These are phyloP conservation scores for Siniperca knerii DNA, from an alignment of 2,113 vertebrate species.

Conservation along the genomic window DNA sequence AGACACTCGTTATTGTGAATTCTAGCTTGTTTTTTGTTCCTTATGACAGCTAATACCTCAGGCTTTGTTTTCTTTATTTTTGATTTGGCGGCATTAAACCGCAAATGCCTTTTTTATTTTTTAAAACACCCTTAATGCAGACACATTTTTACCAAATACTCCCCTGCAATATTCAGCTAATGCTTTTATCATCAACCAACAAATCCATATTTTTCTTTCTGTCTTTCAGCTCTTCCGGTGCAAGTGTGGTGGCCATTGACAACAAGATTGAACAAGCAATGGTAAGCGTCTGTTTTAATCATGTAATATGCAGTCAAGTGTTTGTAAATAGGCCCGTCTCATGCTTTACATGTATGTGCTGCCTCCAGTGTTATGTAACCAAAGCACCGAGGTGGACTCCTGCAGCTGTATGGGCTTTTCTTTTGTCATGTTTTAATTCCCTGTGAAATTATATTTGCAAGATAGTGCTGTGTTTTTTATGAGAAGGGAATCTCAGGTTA, in stretches of 20 bases:
- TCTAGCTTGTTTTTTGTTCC: not conserved
- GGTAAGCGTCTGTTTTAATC: conserved; percentile 82
- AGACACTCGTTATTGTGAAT: too few relatives aligned
- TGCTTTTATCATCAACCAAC: not conserved
- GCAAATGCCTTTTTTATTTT: not conserved
- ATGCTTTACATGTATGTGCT: conserved; percentile 12
- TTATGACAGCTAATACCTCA: not conserved
- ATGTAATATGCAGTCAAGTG: not conserved
- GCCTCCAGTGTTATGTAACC: conserved; percentile 62
- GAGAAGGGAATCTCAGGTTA: not conserved
- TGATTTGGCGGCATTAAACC: not conserved
- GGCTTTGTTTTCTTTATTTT: not conserved
- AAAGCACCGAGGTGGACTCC: not conserved
- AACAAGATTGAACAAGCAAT: conserved; percentile 99
- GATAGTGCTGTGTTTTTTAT: too few relatives aligned
- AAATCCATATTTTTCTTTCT: conserved; percentile 30
- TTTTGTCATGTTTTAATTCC: not conserved
- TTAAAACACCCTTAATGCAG: not conserved
- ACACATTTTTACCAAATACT: not conserved
- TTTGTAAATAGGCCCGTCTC: conserved; percentile 30
- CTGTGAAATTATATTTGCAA: not conserved
- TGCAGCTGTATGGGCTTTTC: not conserved
- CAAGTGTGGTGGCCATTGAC: conserved; percentile 97
- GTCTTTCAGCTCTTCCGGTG: conserved; percentile 90
- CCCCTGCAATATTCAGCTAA: not conserved